A percentile compares a stretch with the other conserved stretches of the same genome.
phyloP scores from a whole-genome alignment of 2,113 vertebrate genomes.

The Osmerus eperlanus region DNA sequence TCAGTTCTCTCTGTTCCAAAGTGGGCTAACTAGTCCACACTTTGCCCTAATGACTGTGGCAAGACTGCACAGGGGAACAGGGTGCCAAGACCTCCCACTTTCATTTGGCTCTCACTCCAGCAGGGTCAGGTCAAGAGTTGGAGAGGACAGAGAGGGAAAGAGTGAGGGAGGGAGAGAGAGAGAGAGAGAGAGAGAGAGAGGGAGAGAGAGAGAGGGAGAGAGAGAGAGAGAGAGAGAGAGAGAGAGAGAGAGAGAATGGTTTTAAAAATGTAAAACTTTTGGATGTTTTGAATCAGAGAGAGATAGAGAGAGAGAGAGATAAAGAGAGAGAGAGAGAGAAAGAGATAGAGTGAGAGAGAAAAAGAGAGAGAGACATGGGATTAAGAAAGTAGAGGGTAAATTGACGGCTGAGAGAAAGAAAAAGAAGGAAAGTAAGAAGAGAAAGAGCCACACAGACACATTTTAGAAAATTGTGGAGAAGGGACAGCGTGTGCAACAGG shows the following conservation, averaged over 20 bases:
- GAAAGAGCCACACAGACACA: no score
- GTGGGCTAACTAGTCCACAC: no score
- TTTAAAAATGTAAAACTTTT: no score
- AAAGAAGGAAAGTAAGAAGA: no score
- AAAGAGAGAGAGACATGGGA: no score
- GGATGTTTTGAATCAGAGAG: not conserved
- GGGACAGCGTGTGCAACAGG: not conserved
- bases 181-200: not conserved
- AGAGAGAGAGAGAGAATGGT: not conserved
- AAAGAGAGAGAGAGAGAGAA: conserved; percentile 3
- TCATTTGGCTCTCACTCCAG: conserved; percentile 26
- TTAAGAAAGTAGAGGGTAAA: no score
- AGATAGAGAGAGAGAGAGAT: conserved; percentile 8
- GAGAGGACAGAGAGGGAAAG: no score
- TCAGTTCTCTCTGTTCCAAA: not conserved
- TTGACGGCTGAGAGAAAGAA: no score
- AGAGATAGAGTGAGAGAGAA: no score
- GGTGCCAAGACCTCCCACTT: conserved; percentile 30
- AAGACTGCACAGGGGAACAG: conserved; percentile 9
- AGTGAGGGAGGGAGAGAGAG: not conserved
- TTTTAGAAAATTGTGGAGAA: no score
- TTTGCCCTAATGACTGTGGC: conserved; percentile 22
- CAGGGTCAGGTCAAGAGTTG: not conserved
- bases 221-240: not conserved
- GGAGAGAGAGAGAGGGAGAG: not conserved